Evolutionary conservation across 2,888 invertebrate genomes (phyloP), one percentile per base, ranked within the genome.

Genomic region (Macrophya alboannulata): DNA sequence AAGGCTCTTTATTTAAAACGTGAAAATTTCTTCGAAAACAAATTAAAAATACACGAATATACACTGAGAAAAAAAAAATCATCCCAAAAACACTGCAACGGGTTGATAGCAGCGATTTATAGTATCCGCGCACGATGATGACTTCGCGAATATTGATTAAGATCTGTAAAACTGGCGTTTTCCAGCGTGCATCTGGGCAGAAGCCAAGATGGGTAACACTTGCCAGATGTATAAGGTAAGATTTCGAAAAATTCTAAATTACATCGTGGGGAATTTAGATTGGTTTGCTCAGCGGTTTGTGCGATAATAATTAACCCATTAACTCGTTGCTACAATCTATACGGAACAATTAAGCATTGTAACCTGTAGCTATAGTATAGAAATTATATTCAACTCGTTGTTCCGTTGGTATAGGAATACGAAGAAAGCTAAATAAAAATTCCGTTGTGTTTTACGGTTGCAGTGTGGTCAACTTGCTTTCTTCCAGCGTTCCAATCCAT

Each of bases 181-280:
- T 91, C 71, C 90, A 88, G 84, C 89, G 89, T 83, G 84, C 86
- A 8, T 83, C 88, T 83, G 89, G 89, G 45, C 87, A 81, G 31
- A 88, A 86, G 48, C 81, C 85, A 79, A 51, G 45, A 79, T 86
- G 85, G 77, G 55, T 84, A 86, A 87, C 88, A 62, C 85, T 92
- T 48, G 87, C 89, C 79, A 91, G 92, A 88, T 91, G 91, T 86
- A 88, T 93, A 87, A 92, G 93, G 91, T 93, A 88, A 89, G 91
- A 15, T 74, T 45, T 74, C 21, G n/a, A n/a, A n/a, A n/a, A 12
- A 74, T 10, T 43, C 25, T 15, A 4, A 45, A 17, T 6, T 12
- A 17, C 37, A 37, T 62, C 12, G 12, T 12, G 12, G 25, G 12
- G 25, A 21, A 62, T 62, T 62, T 12, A 31, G 12, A 21, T 12